Evolutionary conservation across 2,888 invertebrate genomes (phyloP).

Genomic region (Conchocele bisecta): DNA sequence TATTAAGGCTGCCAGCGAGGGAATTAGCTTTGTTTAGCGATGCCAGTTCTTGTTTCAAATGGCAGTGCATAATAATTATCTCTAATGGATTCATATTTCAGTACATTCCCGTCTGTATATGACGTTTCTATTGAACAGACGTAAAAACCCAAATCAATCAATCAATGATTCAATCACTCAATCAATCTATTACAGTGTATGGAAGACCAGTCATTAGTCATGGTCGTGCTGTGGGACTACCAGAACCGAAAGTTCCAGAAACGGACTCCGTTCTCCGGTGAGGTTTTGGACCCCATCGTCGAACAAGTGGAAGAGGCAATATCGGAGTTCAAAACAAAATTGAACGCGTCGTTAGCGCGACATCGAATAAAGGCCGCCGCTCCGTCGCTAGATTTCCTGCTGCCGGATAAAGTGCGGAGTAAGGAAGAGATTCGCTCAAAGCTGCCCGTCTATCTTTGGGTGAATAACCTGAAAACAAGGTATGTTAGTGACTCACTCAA

Average conservation of each 20-base stretch:
- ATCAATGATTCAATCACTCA: too few species aligned
- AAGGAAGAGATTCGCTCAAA: slow-evolving; percentile 72
- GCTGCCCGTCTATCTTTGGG: slow-evolving; percentile 78
- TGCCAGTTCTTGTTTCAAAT: too few species aligned
- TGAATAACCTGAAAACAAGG: slow-evolving; percentile 78
- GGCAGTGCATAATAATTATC: too few species aligned
- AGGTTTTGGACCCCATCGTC: slow-evolving; percentile 62
- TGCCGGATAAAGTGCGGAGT: slow-evolving; percentile 76
- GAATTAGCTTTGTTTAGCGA: too few species aligned
- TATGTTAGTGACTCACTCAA: slow-evolving; percentile 43
- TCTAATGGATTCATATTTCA: too few species aligned
- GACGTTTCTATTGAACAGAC: too few species aligned
- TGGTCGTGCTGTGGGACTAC: slow-evolving; percentile 79
- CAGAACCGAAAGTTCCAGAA: slow-evolving; percentile 79
- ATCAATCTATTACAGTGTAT: too few species aligned
- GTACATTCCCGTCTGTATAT: too few species aligned
- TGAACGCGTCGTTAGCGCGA: slow-evolving; percentile 79
- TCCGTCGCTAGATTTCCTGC: slow-evolving; percentile 75
- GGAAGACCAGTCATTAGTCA: slow-evolving; percentile 71
- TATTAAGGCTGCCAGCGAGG: too few species aligned
- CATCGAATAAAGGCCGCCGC: slow-evolving; percentile 77
- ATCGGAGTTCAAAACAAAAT: slow-evolving; percentile 72
- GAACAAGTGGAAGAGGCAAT: slow-evolving; percentile 76
- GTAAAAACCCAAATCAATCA: too few species aligned
- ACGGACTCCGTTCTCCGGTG: slow-evolving; percentile 64